phyloP scores from a whole-genome alignment of 2,888 invertebrate species.

The Athrips mouffetella region DNA sequence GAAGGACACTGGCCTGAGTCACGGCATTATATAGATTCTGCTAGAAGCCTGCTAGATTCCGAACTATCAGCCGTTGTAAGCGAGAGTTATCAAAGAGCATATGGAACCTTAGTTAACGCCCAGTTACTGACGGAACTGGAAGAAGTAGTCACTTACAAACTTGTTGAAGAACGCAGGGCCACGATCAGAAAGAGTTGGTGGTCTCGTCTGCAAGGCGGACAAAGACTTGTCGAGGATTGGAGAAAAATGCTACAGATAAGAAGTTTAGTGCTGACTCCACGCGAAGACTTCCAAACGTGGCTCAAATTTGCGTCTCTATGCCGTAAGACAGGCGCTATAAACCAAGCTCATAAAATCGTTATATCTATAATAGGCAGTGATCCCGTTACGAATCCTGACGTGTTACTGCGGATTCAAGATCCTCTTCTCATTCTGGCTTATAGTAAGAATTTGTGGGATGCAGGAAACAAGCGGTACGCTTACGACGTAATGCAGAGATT shows the following conservation, averaged over 20 bases:
- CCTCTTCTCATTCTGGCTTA: conserved; percentile 95
- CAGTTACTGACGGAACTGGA: conserved; percentile 98
- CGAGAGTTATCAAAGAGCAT: conserved; percentile 96
- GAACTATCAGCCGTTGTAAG: conserved; percentile 97
- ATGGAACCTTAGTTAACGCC: conserved; percentile 96
- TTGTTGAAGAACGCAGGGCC: conserved; percentile 93
- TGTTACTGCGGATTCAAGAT: conserved; percentile 85
- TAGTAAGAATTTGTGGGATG: conserved; percentile 96
- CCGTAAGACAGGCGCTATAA: conserved; percentile 92
- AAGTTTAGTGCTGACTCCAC: conserved; percentile 92
- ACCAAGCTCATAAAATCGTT: conserved; percentile 94
- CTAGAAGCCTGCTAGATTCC: conserved; percentile 94
- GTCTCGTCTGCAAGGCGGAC: conserved; percentile 95
- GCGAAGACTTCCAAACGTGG: conserved; percentile 97
- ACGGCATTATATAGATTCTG: conserved; percentile 91
- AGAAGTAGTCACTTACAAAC: conserved; percentile 97
- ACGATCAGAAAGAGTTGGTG: conserved; percentile 94
- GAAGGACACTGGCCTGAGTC: conserved; percentile 85
- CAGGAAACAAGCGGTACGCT: conserved; percentile 85
- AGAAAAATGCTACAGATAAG: conserved; percentile 96
- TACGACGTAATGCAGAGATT: conserved; percentile 89
- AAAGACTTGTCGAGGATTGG: conserved; percentile 98
- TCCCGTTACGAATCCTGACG: conserved; percentile 83
- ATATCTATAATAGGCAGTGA: conserved; percentile 89
- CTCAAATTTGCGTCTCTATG: conserved; percentile 98